phyloP scores from a whole-genome alignment of 2,888 invertebrate genomes.

The Drosophila fungiperda region DNA sequence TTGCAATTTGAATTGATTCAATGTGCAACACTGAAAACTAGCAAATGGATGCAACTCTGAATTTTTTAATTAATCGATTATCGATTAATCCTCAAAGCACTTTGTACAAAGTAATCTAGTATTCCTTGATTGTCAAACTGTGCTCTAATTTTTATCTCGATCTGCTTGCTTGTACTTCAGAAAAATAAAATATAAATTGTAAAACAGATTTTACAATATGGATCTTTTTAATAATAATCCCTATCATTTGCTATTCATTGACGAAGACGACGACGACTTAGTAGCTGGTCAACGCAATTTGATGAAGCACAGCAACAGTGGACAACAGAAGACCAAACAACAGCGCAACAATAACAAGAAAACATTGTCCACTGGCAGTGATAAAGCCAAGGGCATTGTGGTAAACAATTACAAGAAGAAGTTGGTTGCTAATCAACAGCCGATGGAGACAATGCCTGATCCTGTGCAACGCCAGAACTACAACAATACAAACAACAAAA shows the following conservation, averaged over 20 bases:
- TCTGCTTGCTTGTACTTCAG: neutral
- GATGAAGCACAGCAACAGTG: neutral
- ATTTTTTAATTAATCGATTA: neutral
- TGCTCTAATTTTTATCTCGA: neutral
- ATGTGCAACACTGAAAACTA: neutral
- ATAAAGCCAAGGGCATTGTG: neutral
- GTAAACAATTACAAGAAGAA: neutral
- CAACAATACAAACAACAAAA: neutral
- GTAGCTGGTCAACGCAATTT: neutral
- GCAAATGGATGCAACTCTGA: neutral
- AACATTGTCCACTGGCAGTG: neutral
- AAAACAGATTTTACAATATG: constrained; percentile 18
- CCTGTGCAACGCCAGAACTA: neutral
- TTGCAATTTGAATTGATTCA: neutral
- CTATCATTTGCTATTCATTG: constrained; percentile 43
- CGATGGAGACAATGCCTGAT: neutral
- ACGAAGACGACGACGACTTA: constrained; percentile 24
- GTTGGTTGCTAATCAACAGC: neutral
- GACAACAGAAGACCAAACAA: neutral
- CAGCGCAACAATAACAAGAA: neutral
- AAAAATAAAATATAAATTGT: constrained; percentile 1
- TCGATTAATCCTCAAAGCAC: neutral
- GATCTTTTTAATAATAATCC: constrained; percentile 28
- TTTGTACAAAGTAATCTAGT: neutral
- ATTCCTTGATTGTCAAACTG: neutral